These are phyloP conservation scores for Heliconius erato DNA, from an alignment of 2,888 invertebrate genomes.

Conservation along the genomic window DNA sequence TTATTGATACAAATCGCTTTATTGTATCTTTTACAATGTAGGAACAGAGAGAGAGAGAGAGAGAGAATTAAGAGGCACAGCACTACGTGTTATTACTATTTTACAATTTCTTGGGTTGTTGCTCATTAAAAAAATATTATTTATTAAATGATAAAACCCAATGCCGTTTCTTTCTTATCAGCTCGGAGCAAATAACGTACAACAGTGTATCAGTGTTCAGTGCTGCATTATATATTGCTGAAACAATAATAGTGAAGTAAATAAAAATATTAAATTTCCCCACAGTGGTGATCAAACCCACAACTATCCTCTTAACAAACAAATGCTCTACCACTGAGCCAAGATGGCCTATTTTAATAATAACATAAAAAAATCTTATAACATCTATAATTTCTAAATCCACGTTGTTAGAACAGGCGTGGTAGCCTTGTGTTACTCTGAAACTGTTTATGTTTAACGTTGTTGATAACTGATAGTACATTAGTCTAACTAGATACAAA, in stretches of 20 bases:
- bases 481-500: constrained; percentile 34
- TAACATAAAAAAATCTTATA: background rate
- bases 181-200: no score
- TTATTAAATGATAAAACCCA: no score
- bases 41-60: no score
- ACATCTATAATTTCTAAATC: constrained; percentile 42
- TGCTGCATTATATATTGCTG: background rate
- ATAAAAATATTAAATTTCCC: background rate
- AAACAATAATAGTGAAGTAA: background rate
- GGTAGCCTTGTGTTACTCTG: constrained; percentile 59
- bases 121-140: no score
- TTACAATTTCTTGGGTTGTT: background rate
- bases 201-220: no score
- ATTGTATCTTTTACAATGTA: background rate
- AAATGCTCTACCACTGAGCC: background rate
- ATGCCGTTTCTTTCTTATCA: no score
- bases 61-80: background rate
- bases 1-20: background rate
- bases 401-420: constrained; percentile 56
- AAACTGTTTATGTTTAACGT: constrained; percentile 62
- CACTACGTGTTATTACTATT: background rate
- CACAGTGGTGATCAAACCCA: background rate
- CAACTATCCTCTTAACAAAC: background rate
- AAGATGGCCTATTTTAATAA: background rate
- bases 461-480: constrained; percentile 51